Conservation (phyloP, 1,140 invertebrate genomes). For the Metaphire vulgaris region DNA sequence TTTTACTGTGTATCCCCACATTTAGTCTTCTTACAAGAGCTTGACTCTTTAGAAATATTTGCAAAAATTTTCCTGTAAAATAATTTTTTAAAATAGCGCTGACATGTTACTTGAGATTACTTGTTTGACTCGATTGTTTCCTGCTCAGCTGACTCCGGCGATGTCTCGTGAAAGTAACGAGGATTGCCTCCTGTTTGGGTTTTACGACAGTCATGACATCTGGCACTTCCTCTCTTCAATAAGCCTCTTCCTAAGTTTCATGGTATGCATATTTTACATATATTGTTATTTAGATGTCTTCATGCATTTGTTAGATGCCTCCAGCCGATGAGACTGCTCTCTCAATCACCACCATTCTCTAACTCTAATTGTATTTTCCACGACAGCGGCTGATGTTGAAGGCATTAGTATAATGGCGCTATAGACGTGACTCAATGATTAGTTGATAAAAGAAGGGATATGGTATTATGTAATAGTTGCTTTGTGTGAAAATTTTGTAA, state of each 20-base stretch:
- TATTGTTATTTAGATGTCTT: background rate
- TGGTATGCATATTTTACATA: constrained; percentile 35
- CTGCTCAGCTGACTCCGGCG: constrained; percentile 63
- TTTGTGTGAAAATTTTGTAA: too few relatives aligned
- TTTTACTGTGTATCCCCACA: too few relatives aligned
- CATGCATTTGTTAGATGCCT: too few relatives aligned
- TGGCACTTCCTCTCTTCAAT: constrained; percentile 83
- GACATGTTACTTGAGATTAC: too few relatives aligned
- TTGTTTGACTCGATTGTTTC: too few relatives aligned
- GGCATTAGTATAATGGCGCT: background rate
- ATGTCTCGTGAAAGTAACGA: constrained; percentile 69
- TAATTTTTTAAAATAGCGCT: too few relatives aligned
- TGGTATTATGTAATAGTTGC: too few relatives aligned
- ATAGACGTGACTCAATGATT: background rate
- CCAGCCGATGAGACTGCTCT: too few relatives aligned
- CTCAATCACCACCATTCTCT: background rate
- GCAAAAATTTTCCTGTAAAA: too few relatives aligned
- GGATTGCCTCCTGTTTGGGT: constrained; percentile 66
- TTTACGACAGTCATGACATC: constrained; percentile 80
- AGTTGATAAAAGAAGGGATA: background rate
- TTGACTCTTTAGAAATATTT: too few relatives aligned
- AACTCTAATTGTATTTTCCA: background rate
- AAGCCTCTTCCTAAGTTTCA: constrained; percentile 78
- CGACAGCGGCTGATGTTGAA: background rate
- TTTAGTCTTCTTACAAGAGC: too few relatives aligned